Evolutionary conservation across 2,797 vertebrate species (phyloP), one percentile per base, ranked within the genome.

Genomic region (Poeciliopsis turneri): DNA sequence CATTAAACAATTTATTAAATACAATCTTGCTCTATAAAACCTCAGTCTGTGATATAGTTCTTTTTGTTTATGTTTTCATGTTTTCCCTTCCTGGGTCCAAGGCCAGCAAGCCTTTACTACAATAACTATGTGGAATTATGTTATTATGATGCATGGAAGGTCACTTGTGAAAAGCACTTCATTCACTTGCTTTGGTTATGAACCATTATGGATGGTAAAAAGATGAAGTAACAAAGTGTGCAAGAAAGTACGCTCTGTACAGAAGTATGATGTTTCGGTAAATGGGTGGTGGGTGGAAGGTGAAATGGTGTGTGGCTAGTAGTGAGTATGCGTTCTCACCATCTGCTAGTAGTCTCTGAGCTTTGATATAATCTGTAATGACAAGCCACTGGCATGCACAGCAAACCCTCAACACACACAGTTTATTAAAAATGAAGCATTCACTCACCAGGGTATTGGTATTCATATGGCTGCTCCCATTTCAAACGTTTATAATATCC

Each of bases 311-410:
- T 47, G 16, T 74, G 80, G 57, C 57, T 55, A 12, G 41, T 36
- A 33, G n/a, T 59, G 36, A 16, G 41, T 57, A 59, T 75, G 30
- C 28, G 25, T 87, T 9, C 45, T 36, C 57, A 75, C 85, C 79
- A 85, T 85, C 82, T 85, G 87, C 80, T 82, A 68, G 78, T 75
- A 59, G 71, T 86, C 84, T 78, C 61, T 6, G 74, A 41, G 74
- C 72, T 77, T 86, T 80, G 76, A 75, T 75, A 72, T 85, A 83
- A 91, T 90, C 75, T 88, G 73, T 82, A 79, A 79, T 88, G 90
- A 90, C 76, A 89, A 79, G 81, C 76, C 68, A 64, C 74, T 82
- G 77, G 81, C 76, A 74, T 25, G 25, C 4, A 39, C 80, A 59
- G 74, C 66, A 59, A 82, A 46, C 74, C 66, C 47, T 86, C 84